Base-by-base conservation (phyloP, 92 coral and sea anemone genomes). In the Muricea muricata region DNA sequence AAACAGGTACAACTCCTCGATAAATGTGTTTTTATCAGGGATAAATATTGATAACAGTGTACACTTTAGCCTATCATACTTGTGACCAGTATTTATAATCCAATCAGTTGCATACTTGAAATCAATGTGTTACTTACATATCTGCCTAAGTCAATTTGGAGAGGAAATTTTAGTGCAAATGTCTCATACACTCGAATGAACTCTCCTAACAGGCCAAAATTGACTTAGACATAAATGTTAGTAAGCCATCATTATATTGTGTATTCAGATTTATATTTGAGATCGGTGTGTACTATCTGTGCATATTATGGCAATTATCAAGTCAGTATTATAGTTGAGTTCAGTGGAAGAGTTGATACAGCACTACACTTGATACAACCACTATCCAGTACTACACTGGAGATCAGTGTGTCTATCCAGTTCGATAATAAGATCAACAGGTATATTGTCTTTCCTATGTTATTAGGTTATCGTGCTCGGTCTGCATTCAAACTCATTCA, bases 401-500 rank as follows among this genome's bases (percentile, higher is more conserved):
- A 18, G 60, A 20, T 52, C 60, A 52, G 56, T 48, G 1, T 52
- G 60, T 9, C 11, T 26, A 34, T 79, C 17, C 63, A 29, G 6
- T 57, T 4, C 25, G 0, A 1, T 74, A 17, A 0, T 10, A 11
- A 57, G 55, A 30, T 54, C 35, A 39, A 39, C 17, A 32, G 33
- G 3, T 18, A 26, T 24, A 57, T 32, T 30, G 26, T 75, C 4
- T 26, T 30, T 23, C n/a, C 48, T 65, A 20, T 33, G 28, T 72
- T 56, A 0, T 56, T 58, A 96, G 99, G 99, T 82, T 96, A 96
- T 71, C 91, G 99, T 52, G 97, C 99, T 17, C 98, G 99, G 10
- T 96, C 99, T 2, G 99, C 99, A 18, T 96, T 96, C 90, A 96
- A 96, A 86, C 87, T 96, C 78, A 96, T 96, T 32, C 99, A 96